phyloP scores from a whole-genome alignment of 64 coral and sea anemone genomes.

The Pocillopora damicornis region DNA sequence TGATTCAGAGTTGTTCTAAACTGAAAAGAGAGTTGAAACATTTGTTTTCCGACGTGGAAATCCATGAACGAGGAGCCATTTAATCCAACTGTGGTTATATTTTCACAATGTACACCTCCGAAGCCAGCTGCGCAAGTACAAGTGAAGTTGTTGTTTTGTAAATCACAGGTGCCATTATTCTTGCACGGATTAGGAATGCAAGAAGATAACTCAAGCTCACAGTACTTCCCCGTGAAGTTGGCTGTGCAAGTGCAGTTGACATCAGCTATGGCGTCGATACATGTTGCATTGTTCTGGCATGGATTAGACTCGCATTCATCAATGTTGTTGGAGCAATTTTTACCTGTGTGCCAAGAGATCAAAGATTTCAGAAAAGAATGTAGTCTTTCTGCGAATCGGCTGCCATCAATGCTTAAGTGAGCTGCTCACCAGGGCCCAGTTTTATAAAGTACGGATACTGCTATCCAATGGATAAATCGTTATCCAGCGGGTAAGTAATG shows the following conservation, averaged over 20 bases:
- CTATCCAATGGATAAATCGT: too few relatives aligned
- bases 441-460: too few relatives aligned
- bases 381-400: background rate
- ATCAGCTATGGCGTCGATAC: conserved; percentile 51
- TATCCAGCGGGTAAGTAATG: too few relatives aligned
- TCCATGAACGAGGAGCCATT: conserved; percentile 75
- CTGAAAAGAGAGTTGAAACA: conserved; percentile 60
- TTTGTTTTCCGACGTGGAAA: conserved; percentile 37
- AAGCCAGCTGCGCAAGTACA: conserved; percentile 82
- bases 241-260: conserved; percentile 69
- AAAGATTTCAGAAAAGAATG: conserved; percentile 1
- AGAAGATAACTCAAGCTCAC: conserved; percentile 47
- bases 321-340: conserved; percentile 81
- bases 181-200: conserved; percentile 77
- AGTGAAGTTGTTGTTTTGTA: conserved; percentile 51
- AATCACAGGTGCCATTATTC: conserved; percentile 72
- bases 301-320: conserved; percentile 78
- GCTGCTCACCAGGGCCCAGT: too few relatives aligned
- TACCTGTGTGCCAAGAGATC: conserved; percentile 36
- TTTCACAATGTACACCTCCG: conserved; percentile 74
- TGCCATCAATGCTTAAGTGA: too few relatives aligned
- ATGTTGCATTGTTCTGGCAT: conserved; percentile 90
- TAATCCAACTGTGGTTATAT: conserved; percentile 75
- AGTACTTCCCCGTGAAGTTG: conserved; percentile 70
- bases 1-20: conserved; percentile 74